Conservation (phyloP, 2,113 vertebrate species). For the Phalacrocorax carbo region DNA sequence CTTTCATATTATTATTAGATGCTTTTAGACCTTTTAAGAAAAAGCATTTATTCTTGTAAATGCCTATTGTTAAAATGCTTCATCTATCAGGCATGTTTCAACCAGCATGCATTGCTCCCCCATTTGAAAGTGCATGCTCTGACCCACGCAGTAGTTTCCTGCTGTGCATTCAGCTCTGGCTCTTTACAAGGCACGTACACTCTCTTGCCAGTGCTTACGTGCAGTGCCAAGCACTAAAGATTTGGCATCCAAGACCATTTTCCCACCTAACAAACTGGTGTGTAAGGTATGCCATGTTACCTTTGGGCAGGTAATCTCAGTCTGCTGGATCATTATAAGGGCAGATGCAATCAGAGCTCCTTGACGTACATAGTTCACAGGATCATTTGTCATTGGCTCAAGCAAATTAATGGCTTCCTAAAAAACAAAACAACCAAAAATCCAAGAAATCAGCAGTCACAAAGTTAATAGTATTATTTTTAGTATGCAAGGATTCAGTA, state of each 20-base stretch:
- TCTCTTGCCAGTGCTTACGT: accelerated
- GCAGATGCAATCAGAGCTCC: constrained; percentile 96
- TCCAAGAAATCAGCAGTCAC: too few species aligned
- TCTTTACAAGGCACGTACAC: neutral
- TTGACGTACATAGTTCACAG: constrained; percentile 97
- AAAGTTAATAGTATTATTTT: neutral
- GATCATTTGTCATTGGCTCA: constrained; percentile 98
- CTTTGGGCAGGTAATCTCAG: constrained; percentile 96
- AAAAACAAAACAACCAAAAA: neutral
- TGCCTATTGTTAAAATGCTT: neutral
- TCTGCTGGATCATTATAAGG: constrained; percentile 98
- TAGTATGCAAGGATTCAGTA: neutral
- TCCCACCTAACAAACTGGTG: neutral
- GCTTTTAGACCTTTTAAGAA: neutral
- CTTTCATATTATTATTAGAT: neutral
- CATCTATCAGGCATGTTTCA: neutral
- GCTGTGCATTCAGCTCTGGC: neutral
- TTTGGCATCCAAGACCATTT: neutral
- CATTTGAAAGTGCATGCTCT: neutral
- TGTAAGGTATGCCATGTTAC: constrained; percentile 55
- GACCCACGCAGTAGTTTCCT: neutral
- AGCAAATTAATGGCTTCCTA: constrained; percentile 98
- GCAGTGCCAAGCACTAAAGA: neutral
- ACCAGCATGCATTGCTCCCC: neutral
- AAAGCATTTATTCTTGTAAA: neutral